Conservation (phyloP, 2,113 vertebrate genomes). For the Tichodroma muraria region DNA sequence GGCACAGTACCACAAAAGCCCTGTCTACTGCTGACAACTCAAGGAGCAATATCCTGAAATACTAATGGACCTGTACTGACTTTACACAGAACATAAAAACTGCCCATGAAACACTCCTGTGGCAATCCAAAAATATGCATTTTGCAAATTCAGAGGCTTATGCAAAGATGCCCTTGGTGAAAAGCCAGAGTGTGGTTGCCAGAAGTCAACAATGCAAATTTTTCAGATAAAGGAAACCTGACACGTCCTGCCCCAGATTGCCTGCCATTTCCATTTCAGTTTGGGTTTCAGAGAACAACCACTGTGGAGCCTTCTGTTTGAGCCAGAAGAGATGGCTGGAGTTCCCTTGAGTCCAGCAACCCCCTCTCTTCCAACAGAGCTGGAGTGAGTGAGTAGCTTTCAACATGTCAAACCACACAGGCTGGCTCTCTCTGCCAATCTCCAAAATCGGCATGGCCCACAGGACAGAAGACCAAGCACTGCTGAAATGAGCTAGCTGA, state of each 20-base stretch:
- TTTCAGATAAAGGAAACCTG: slow-evolving; percentile 35
- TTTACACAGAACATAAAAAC: background rate
- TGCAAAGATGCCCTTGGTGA: background rate
- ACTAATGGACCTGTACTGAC: background rate
- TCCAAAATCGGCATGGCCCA: background rate
- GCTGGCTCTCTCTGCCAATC: background rate
- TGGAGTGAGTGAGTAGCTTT: background rate
- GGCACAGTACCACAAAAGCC: background rate
- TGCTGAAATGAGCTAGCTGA: background rate
- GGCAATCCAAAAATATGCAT: background rate
- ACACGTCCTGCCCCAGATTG: background rate
- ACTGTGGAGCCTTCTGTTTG: background rate
- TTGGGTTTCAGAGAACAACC: background rate
- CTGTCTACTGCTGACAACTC: background rate
- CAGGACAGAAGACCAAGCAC: background rate
- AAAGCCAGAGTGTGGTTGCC: background rate
- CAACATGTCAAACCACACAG: background rate
- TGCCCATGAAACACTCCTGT: background rate
- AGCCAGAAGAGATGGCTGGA: background rate
- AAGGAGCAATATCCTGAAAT: background rate
- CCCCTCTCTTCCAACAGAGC: background rate
- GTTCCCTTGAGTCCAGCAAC: background rate
- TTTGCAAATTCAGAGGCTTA: slow-evolving; percentile 14
- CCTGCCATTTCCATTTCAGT: background rate
- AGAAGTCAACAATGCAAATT: slow-evolving; percentile 2